phyloP scores from a whole-genome alignment of 2,797 vertebrate species.

The Bradypus variegatus region DNA sequence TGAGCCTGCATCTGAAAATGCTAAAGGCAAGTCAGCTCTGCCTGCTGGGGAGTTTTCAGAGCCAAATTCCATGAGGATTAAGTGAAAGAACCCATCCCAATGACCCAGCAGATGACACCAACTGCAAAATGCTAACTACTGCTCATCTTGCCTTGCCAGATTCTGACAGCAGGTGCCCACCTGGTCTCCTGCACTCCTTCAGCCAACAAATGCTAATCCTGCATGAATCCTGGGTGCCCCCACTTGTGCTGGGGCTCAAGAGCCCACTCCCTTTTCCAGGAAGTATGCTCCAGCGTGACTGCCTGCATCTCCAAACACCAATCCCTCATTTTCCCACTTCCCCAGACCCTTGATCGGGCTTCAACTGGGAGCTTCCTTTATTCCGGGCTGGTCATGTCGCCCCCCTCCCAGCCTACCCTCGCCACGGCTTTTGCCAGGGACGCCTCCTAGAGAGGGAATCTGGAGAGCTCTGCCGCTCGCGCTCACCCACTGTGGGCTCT shows the following conservation, averaged over 20 bases:
- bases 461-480: accelerated
- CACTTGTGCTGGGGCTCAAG: too few species aligned
- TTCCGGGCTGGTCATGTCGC: not conserved
- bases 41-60: not conserved
- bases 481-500: not conserved
- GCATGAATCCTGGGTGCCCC: not conserved
- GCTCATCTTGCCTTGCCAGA: accelerated
- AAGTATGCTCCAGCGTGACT: not conserved
- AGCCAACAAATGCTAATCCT: not conserved
- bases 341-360: not conserved
- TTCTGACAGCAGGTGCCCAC: not conserved
- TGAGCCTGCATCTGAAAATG: not conserved
- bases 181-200: not conserved
- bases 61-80: not conserved
- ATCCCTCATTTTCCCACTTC: not conserved
- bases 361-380: not conserved
- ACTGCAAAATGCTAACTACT: accelerated
- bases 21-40: not conserved
- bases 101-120: accelerated
- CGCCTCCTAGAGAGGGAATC: not conserved
- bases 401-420: too few species aligned
- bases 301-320: not conserved
- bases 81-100: not conserved
- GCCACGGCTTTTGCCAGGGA: not conserved
- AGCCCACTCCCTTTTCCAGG: not conserved